phyloP scores from a whole-genome alignment of 2,797 vertebrate genomes.

The Myotis myotis region DNA sequence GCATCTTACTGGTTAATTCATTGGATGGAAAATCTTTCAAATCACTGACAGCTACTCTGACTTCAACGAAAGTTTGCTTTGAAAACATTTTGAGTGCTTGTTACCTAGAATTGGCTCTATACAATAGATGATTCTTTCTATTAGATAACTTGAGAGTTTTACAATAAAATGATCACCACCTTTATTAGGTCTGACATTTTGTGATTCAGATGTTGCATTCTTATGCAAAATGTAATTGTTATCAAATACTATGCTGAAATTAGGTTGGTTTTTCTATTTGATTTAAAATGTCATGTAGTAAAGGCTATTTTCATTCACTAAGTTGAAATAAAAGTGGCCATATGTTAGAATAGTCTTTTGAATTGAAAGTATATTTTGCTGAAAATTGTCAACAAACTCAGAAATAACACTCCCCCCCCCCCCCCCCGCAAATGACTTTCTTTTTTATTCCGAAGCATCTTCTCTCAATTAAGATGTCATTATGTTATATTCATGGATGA shows the following conservation, averaged over 20 bases:
- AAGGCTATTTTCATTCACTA: slow-evolving; percentile 80
- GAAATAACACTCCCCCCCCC: slow-evolving; percentile 34
- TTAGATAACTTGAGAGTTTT: slow-evolving; percentile 61
- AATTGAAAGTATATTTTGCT: slow-evolving; percentile 72
- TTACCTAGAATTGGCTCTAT: neutral
- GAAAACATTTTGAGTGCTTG: slow-evolving; percentile 16
- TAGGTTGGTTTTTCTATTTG: slow-evolving; percentile 80
- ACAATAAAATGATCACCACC: slow-evolving; percentile 64
- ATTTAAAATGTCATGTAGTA: slow-evolving; percentile 83
- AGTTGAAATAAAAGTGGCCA: slow-evolving; percentile 77
- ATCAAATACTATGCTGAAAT: slow-evolving; percentile 80
- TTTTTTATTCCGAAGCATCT: slow-evolving; percentile 73
- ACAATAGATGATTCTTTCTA: slow-evolving; percentile 18
- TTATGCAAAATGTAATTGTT: slow-evolving; percentile 77
- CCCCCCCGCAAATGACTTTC: slow-evolving; percentile 27
- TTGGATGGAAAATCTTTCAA: neutral
- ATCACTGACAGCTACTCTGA: neutral
- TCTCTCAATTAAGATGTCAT: slow-evolving; percentile 77
- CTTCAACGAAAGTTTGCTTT: slow-evolving; percentile 54
- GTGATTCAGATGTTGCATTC: slow-evolving; percentile 74
- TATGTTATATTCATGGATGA: slow-evolving; percentile 51
- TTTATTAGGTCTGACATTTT: slow-evolving; percentile 79
- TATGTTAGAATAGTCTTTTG: slow-evolving; percentile 81
- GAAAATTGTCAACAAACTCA: slow-evolving; percentile 75
- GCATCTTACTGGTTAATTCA: neutral